Conservation (phyloP, 2,113 vertebrate species). For the Mohoua ochrocephala region DNA sequence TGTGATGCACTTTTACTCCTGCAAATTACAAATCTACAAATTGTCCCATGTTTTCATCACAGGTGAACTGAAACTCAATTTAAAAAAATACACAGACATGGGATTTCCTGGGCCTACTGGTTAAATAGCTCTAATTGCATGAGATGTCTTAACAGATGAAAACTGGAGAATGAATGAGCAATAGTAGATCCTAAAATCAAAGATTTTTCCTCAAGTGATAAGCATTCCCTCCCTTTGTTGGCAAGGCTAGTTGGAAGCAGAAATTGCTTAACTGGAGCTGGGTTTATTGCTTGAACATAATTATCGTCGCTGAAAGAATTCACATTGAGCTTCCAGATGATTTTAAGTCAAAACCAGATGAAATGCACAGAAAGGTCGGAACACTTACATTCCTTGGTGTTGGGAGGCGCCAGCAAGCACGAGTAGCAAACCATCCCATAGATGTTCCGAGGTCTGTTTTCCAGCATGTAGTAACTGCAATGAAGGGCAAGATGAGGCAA, state of each 20-base stretch:
- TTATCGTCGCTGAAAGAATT: neutral
- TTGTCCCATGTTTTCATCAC: neutral
- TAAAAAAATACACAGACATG: neutral
- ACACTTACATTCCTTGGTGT: slow-evolving; percentile 95
- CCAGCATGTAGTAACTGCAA: slow-evolving; percentile 91
- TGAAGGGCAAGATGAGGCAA: slow-evolving; percentile 34
- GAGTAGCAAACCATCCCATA: slow-evolving; percentile 96
- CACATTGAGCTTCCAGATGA: neutral
- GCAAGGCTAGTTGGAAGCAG: neutral
- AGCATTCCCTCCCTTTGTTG: neutral
- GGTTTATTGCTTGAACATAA: neutral
- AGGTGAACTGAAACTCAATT: neutral
- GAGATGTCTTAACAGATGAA: neutral
- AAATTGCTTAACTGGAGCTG: neutral
- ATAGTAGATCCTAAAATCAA: neutral
- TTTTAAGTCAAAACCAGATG: neutral
- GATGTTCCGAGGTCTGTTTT: slow-evolving; percentile 90
- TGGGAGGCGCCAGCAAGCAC: slow-evolving; percentile 86
- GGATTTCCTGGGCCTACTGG: neutral
- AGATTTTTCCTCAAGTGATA: neutral
- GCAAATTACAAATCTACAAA: neutral
- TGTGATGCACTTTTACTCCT: neutral
- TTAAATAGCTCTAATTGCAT: neutral
- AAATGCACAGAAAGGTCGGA: neutral
- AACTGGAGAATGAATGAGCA: neutral